These are phyloP conservation scores for Shinisaurus crocodilurus DNA, from an alignment of 2,113 vertebrate species.

Conservation along the genomic window DNA sequence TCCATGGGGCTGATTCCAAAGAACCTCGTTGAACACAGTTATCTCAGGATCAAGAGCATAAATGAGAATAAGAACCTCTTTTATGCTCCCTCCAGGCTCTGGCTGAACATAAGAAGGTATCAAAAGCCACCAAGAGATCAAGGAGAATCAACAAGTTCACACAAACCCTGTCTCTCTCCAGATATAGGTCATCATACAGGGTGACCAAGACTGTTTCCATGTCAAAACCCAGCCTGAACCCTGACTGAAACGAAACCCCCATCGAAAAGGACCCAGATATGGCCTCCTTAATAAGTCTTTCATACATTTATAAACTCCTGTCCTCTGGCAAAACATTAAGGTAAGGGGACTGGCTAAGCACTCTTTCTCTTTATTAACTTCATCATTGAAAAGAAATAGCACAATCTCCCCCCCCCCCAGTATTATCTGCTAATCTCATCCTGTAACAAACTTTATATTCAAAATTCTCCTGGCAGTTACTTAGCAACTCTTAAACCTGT, in stretches of 20 bases:
- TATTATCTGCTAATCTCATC: constrained; percentile 72
- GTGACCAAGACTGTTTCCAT: no score
- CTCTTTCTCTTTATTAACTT: constrained; percentile 34
- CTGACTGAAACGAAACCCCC: neutral
- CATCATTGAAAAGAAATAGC: constrained; percentile 30
- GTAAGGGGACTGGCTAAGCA: neutral
- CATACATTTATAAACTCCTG: constrained; percentile 34
- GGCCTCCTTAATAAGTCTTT: constrained; percentile 13
- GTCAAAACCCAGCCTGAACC: neutral
- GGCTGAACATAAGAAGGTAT: neutral
- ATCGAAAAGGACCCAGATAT: neutral
- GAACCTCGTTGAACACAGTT: no score
- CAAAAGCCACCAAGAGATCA: no score
- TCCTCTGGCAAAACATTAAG: constrained; percentile 23
- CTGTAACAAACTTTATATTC: constrained; percentile 62
- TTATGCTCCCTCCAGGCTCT: neutral
- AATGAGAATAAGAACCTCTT: neutral
- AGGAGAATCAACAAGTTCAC: no score
- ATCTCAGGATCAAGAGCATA: no score
- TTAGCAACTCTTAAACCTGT: constrained; percentile 80
- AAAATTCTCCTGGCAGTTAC: constrained; percentile 67
- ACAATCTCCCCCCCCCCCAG: neutral
- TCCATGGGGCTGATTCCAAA: neutral
- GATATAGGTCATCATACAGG: no score
- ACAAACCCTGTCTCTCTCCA: no score